Evolutionary conservation across 2,888 invertebrate species (phyloP), one percentile per base, ranked within the genome.

Genomic region (Epinotia ramella): DNA sequence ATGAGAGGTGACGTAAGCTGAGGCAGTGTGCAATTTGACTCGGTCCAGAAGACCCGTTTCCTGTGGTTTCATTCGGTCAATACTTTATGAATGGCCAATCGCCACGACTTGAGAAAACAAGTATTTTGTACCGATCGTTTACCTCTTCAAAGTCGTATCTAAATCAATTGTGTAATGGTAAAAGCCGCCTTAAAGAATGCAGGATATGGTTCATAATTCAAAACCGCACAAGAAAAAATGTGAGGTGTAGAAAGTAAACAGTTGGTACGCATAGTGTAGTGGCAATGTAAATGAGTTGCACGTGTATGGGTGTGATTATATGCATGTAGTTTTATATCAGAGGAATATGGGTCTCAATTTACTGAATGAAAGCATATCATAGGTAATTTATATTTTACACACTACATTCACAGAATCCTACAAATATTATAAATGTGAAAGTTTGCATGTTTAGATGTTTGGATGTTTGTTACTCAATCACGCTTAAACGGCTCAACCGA

Each of bases 11-110:
- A 86, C 83, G 87, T 84, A 84, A 87, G 79, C 83, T 78, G 81
- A 84, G 83, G 81, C 81, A 77, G 81, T 82, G 83, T 84, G 84
- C 84, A 82, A 86, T 85, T 85, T 81, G 84, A 82, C 82, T 78
- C 83, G 84, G 80, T 80, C 60, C 70, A 70, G 76, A 77, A 77
- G 77, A 76, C 73, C 73, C 78, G 85, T 86, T 88, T 87, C 87
- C 88, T 87, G 88, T 84, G 86, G 84, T 85, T 87, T 82, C 84
- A 82, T 84, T 84, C 84, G 83, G 79, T 84, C 86, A 86, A 86
- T 82, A 80, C 81, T 83, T 84, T 84, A 84, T 83, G 84, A 82
- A 86, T 83, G 83, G 81, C 80, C 77, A 79, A 76, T 75, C 69
- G 46, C 69, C 69, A 74, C 69, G 57, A 53, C 65, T 44, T 24